Percentiles rank a stretch among this genome's conserved stretches.
Evolutionary conservation across 1,140 invertebrate genomes (phyloP).

Genomic region (Papilio machaon): DNA sequence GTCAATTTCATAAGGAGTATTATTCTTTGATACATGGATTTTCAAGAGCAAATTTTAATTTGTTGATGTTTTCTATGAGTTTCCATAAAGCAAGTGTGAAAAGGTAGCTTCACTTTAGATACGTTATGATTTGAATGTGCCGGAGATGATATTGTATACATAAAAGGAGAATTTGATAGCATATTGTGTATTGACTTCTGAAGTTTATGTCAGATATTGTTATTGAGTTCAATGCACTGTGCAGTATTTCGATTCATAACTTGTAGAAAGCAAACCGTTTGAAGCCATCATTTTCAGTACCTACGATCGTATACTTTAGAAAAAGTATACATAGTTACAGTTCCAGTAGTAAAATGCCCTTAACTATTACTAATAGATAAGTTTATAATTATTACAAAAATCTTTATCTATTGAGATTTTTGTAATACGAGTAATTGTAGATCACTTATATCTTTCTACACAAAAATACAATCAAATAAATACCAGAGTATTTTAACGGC

Average conservation of each 20-base stretch:
- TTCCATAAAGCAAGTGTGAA: conserved; percentile 43
- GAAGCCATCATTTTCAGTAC: too few species aligned
- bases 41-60: conserved; percentile 24
- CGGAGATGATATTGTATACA: conserved; percentile 39
- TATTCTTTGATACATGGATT: background rate
- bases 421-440: too few species aligned
- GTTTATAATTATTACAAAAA: too few species aligned
- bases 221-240: background rate
- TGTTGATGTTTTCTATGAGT: conserved; percentile 38
- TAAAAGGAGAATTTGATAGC: conserved; percentile 40
- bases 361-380: too few species aligned
- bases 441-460: background rate
- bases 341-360: too few species aligned
- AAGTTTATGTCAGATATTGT: conserved; percentile 18
- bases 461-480: background rate
- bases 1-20: background rate
- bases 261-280: background rate
- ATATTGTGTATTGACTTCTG: conserved; percentile 36
- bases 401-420: too few species aligned
- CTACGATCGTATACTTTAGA: too few species aligned
- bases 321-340: too few species aligned
- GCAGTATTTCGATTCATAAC: background rate
- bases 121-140: conserved; percentile 40
- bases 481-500: background rate
- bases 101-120: conserved; percentile 39